Evolutionary conservation across 2,797 vertebrate genomes (phyloP).

Genomic region (Gymnoscopelus microlampas): DNA sequence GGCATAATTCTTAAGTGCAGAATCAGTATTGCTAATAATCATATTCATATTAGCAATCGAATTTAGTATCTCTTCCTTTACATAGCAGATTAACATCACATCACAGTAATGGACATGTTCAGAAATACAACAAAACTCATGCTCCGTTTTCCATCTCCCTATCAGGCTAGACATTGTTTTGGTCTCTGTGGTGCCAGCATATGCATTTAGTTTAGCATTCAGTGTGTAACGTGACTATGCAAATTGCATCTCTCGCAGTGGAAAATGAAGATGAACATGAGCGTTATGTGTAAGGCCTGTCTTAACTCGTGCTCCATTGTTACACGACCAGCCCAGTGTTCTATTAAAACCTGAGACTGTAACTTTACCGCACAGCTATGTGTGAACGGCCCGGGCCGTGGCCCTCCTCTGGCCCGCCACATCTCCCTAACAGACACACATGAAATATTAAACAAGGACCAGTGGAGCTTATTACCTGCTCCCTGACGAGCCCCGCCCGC

Average conservation of each 20-base stretch:
- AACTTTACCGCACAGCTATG: slow-evolving; percentile 50
- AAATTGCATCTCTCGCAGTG: not conserved
- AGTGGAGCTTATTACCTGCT: slow-evolving; percentile 52
- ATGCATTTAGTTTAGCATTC: not conserved
- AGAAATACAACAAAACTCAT: not conserved
- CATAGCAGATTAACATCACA: not conserved
- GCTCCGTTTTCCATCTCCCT: not conserved
- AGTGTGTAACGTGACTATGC: not conserved
- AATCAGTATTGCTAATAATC: not conserved
- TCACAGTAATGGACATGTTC: not conserved
- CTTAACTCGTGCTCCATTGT: slow-evolving; percentile 22
- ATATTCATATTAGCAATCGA: not conserved
- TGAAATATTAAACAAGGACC: slow-evolving; percentile 74
- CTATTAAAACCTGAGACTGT: slow-evolving; percentile 41
- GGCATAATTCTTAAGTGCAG: not conserved
- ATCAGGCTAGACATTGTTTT: not conserved
- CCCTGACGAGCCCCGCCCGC: slow-evolving; percentile 40
- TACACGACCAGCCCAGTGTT: slow-evolving; percentile 39
- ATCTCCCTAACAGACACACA: slow-evolving; percentile 63
- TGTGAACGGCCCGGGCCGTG: slow-evolving; percentile 11
- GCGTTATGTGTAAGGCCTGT: slow-evolving; percentile 12
- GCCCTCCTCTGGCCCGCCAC: slow-evolving; percentile 22
- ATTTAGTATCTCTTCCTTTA: not conserved
- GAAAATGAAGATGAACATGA: slow-evolving; percentile 8
- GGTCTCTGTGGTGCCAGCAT: not conserved